Percentiles rank a stretch among this genome's conserved stretches.
phyloP scores from a whole-genome alignment of 2,797 vertebrate species.

The Hapalemur alaotrensis region DNA sequence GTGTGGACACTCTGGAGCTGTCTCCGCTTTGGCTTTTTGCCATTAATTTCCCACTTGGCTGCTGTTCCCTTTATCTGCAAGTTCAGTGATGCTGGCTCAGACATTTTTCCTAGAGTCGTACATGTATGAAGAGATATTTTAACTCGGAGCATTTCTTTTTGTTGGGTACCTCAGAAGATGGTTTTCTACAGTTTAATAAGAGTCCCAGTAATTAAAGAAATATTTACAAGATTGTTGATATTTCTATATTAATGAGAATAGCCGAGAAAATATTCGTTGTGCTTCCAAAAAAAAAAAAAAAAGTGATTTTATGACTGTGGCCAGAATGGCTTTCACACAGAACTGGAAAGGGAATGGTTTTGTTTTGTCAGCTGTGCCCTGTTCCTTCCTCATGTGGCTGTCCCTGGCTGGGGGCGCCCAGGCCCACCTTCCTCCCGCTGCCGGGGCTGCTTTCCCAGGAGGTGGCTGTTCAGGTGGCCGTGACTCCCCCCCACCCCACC shows the following conservation, averaged over 20 bases:
- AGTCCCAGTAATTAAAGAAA: background rate
- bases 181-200: background rate
- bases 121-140: background rate
- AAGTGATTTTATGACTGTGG: background rate
- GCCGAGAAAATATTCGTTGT: background rate
- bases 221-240: background rate
- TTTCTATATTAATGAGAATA: background rate
- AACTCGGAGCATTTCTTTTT: background rate
- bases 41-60: background rate
- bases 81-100: background rate
- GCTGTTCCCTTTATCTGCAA: background rate
- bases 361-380: background rate
- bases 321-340: background rate
- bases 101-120: background rate
- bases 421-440: accelerated
- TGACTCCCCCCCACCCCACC: background rate
- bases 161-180: background rate
- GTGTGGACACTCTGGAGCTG: background rate
- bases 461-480: too few species aligned
- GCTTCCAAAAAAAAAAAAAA: background rate
- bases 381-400: background rate
- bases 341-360: background rate
- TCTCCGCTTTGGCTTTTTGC: background rate
- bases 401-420: accelerated
- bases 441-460: background rate